Evolutionary conservation across 2,113 vertebrate species (phyloP).

Genomic region (Seriola dumerili): DNA sequence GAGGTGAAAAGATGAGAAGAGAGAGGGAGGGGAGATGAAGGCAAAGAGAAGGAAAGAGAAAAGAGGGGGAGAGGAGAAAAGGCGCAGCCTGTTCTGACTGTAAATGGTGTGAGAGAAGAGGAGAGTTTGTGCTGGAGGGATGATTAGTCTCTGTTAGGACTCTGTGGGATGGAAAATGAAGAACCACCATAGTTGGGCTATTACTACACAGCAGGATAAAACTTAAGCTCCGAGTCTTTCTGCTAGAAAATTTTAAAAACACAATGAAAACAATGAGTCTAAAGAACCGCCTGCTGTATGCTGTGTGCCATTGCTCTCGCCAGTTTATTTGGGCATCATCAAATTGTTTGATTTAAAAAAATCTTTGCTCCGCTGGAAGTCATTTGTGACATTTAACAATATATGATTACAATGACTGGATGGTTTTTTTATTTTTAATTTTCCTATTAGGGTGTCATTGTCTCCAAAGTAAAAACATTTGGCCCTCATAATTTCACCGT

Average conservation of each 20-base stretch:
- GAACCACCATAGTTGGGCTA: slow-evolving; percentile 34
- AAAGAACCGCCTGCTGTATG: slow-evolving; percentile 2
- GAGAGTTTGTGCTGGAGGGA: slow-evolving; percentile 51
- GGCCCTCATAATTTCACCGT: background rate
- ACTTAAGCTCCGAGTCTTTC: slow-evolving; percentile 12
- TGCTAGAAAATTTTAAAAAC: slow-evolving; percentile 30
- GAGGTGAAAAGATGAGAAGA: slow-evolving; percentile 77
- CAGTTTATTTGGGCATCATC: background rate
- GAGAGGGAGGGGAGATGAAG: slow-evolving; percentile 51
- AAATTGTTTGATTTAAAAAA: background rate
- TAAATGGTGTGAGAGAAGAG: slow-evolving; percentile 57
- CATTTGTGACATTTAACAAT: background rate
- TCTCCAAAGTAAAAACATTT: background rate
- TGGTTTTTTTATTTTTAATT: background rate
- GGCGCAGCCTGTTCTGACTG: slow-evolving; percentile 61
- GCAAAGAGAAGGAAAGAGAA: slow-evolving; percentile 37
- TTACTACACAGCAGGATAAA: slow-evolving; percentile 58
- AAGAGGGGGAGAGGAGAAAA: slow-evolving; percentile 16
- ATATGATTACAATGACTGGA: background rate
- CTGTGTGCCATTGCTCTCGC: background rate
- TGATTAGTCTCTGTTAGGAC: slow-evolving; percentile 61
- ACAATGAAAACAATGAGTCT: slow-evolving; percentile 8
- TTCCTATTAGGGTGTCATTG: background rate
- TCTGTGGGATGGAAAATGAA: slow-evolving; percentile 53
- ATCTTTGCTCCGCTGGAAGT: background rate